A percentile compares a stretch with the other conserved stretches of the same genome.
Conservation (phyloP, 30 jellyfish, hydroid and myxozoan species). For the Phacellophora camtschatica region DNA sequence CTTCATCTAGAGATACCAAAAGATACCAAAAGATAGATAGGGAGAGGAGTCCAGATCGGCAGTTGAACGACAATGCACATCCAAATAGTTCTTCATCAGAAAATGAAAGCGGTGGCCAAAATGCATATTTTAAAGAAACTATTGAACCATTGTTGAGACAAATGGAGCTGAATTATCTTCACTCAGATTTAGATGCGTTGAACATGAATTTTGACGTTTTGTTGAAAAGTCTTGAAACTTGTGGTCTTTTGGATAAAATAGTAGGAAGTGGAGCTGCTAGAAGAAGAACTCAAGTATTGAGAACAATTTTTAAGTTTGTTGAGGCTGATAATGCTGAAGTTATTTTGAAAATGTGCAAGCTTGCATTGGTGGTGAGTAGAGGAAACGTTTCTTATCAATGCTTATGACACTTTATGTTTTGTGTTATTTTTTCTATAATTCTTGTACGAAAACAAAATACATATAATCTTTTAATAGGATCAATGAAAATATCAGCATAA, state of each 20-base stretch:
- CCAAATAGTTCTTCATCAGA: conserved; percentile 2
- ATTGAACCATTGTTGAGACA: conserved; percentile 78
- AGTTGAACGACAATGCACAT: background rate
- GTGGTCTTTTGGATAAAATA: conserved; percentile 61
- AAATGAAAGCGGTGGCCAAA: conserved; percentile 6
- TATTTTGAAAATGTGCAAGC: conserved; percentile 62
- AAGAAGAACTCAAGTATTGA: conserved; percentile 56
- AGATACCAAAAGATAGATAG: background rate
- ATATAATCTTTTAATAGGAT: no score
- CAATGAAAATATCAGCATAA: no score
- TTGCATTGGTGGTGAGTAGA: conserved; percentile 64
- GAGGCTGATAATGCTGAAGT: conserved; percentile 57
- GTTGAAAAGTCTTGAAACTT: conserved; percentile 62
- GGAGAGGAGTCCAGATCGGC: no score
- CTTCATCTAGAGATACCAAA: background rate
- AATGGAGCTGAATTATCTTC: conserved; percentile 81
- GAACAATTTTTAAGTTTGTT: conserved; percentile 67
- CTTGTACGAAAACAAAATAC: no score
- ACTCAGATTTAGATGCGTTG: conserved; percentile 61
- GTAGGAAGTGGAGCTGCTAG: conserved; percentile 63
- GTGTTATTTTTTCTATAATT: no score
- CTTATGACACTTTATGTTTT: no score
- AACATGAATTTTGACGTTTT: conserved; percentile 70
- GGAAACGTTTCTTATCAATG: no score
- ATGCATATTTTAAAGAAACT: conserved; percentile 22